These are phyloP conservation scores for Limnephilus auricula DNA, from an alignment of 2,888 invertebrate genomes.

Conservation along the genomic window DNA sequence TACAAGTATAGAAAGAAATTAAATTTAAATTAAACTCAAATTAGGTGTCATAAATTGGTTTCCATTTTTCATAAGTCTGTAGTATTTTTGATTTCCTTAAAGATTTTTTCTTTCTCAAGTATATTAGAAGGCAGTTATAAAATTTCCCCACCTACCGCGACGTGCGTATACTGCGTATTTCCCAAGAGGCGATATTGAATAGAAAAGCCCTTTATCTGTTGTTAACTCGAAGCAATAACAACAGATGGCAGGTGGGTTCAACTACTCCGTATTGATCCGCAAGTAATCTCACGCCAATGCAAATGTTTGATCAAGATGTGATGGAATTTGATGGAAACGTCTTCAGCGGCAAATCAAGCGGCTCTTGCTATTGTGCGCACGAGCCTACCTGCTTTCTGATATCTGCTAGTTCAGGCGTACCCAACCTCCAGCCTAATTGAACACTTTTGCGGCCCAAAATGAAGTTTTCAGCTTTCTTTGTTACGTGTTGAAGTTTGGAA, in stretches of 20 bases:
- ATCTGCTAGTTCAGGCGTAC: background rate
- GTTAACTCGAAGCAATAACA: background rate
- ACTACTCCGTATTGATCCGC: background rate
- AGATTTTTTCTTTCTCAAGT: too few relatives aligned
- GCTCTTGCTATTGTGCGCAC: background rate
- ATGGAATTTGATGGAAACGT: background rate
- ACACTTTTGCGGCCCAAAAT: too few relatives aligned
- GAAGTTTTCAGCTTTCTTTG: too few relatives aligned
- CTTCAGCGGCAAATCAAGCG: background rate
- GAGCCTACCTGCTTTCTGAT: background rate
- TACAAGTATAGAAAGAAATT: too few relatives aligned
- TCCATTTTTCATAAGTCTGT: too few relatives aligned
- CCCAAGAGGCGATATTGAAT: background rate
- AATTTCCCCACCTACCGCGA: background rate
- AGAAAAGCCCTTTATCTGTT: background rate
- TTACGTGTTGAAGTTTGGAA: too few relatives aligned
- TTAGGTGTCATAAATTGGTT: too few relatives aligned
- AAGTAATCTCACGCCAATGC: background rate
- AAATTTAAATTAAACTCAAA: too few relatives aligned
- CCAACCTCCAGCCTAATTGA: too few relatives aligned
- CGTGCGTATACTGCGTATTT: background rate
- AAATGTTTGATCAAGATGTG: background rate
- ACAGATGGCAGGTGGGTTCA: conserved; percentile 2
- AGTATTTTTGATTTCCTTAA: too few relatives aligned
- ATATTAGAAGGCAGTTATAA: too few relatives aligned